A percentile compares a stretch with the other conserved stretches of the same genome.
These are phyloP conservation scores for Flabesymbios commensalis DNA, from an alignment of 2,888 invertebrate genomes.

Conservation along the genomic window DNA sequence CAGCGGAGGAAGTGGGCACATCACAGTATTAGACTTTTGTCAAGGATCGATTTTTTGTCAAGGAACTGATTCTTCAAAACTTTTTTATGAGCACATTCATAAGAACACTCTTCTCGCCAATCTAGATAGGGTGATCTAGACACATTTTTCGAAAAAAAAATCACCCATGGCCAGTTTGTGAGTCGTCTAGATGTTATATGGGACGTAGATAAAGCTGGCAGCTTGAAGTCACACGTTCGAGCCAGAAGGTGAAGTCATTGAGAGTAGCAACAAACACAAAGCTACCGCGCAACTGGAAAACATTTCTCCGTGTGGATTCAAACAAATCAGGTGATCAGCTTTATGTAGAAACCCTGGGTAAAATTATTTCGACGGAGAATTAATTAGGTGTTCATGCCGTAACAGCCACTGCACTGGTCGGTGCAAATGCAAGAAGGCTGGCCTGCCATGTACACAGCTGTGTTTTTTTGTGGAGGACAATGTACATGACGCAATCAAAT, in stretches of 20 bases:
- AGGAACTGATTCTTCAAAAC: not conserved
- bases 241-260: no score
- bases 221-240: not conserved
- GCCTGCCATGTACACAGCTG: no score
- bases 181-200: not conserved
- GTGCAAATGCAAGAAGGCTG: no score
- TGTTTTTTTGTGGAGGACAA: no score
- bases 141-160: not conserved
- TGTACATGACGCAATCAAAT: no score
- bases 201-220: not conserved
- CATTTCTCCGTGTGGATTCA: not conserved
- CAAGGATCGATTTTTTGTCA: not conserved
- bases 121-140: not conserved
- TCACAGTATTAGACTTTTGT: not conserved
- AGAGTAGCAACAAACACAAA: not conserved
- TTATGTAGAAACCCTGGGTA: no score
- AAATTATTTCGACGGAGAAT: no score
- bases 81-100: no score
- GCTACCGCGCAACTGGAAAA: not conserved
- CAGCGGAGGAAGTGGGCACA: not conserved
- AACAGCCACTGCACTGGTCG: no score
- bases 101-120: no score
- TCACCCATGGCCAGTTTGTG: not conserved
- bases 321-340: not conserved
- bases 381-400: no score